Conservation (phyloP, 2,113 vertebrate species). For the Narcine bancroftii region DNA sequence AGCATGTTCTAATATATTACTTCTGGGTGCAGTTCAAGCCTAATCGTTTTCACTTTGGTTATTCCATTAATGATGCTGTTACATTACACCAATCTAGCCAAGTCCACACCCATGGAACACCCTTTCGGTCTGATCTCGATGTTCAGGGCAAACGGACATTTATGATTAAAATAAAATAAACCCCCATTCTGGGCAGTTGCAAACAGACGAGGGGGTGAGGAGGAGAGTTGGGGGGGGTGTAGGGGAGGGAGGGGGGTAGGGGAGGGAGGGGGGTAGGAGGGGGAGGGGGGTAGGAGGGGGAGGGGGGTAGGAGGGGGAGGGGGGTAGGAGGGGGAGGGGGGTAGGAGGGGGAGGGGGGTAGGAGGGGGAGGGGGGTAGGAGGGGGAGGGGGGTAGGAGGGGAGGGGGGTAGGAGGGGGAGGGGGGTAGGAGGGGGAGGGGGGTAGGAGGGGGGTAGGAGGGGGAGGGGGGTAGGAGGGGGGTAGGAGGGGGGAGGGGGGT, state of each 20-base stretch:
- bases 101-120: slow-evolving; percentile 2
- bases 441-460: too few relatives aligned
- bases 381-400: neutral
- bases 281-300: slow-evolving; percentile 44
- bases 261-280: slow-evolving; percentile 48
- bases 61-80: neutral
- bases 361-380: neutral
- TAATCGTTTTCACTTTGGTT: neutral
- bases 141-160: neutral
- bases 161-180: too few relatives aligned
- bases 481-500: too few relatives aligned
- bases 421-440: neutral
- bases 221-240: neutral
- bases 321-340: too few relatives aligned
- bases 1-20: too few relatives aligned
- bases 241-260: slow-evolving; percentile 39
- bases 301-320: too few relatives aligned
- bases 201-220: too few relatives aligned
- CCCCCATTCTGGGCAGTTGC: neutral
- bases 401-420: neutral
- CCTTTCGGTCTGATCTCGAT: neutral
- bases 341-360: neutral
- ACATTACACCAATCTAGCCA: neutral
- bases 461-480: too few relatives aligned
- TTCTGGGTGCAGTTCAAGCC: neutral